Base-by-base conservation (phyloP, 2,888 invertebrate genomes). In the Dicyrtoma fusca region DNA sequence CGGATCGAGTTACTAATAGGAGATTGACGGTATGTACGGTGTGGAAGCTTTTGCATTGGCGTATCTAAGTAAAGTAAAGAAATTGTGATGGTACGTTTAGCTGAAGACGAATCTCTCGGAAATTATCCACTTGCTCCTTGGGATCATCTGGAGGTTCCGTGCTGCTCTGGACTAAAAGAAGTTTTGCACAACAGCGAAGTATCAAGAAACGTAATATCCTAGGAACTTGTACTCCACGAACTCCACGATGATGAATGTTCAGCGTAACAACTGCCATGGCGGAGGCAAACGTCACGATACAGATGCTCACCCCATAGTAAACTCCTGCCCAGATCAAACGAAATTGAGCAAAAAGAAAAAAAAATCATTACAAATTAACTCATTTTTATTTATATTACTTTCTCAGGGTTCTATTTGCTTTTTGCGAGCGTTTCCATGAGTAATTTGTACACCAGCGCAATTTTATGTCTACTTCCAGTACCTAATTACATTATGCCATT, bases 161-260 rank as follows among this genome's bases (percentile, higher is more conserved):
- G 77, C 90, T 89, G 81, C 91, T 89, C 83, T 88, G 88, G 84
- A 91, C 89, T 84, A 89, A 89, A 81, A 92, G 88, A 79, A 91
- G 82, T 80, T 88, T 88, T 75, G 92, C 91, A 81, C 93, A 86
- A 79, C 90, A 86, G 82, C 90, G 89, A 82, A 94, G 87, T 79
- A 92, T 90, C 78, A 93, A 84, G 79, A 88, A 89, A 81, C 90
- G 88, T 68, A 90, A 85, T 81, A 89, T 82, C 62, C 87, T 86
- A 59, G 94, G 92, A 75, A 94, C 92, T 82, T 90, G 89, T 78
- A 89, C 89, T 79, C 92, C 92, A 82, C 92, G 87, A 80, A 91
- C 89, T 80, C 94, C 93, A 82, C 92, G 87, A 86, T 93, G 92
- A 84, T 93, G 92, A 82, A 93, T 89, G 84, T 92, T 93, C 76